phyloP scores from a whole-genome alignment of 2,888 invertebrate species.

The Megalurothrips usitatus region DNA sequence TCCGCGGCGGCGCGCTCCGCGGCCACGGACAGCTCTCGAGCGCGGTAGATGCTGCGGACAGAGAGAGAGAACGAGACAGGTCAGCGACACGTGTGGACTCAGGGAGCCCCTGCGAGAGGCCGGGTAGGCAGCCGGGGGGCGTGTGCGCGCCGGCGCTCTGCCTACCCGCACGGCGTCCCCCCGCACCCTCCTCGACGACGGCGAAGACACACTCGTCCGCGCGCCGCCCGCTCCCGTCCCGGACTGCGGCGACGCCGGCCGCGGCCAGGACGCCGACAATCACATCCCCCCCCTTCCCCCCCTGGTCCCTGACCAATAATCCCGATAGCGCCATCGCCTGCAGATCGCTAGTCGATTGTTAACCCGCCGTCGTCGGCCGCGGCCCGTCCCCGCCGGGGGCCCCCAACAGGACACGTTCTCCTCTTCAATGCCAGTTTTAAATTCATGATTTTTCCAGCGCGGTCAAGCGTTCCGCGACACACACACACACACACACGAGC shows the following conservation, averaged over 20 bases:
- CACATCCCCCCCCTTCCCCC: too few species aligned
- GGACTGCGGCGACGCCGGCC: slow-evolving; percentile 30
- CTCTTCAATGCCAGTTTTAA: too few species aligned
- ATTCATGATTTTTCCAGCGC: too few species aligned
- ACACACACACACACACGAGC: too few species aligned
- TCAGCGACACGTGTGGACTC: background rate
- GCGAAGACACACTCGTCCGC: background rate
- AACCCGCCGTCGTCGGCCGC: too few species aligned
- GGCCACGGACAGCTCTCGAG: background rate
- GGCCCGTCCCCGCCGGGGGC: too few species aligned
- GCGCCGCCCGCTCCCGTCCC: slow-evolving; percentile 34
- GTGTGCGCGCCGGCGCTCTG: slow-evolving; percentile 35
- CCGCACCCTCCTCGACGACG: slow-evolving; percentile 30
- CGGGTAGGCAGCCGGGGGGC: slow-evolving; percentile 37
- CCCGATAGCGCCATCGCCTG: too few species aligned
- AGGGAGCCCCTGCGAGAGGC: slow-evolving; percentile 35
- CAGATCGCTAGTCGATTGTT: too few species aligned
- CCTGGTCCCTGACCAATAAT: too few species aligned
- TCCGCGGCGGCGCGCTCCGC: background rate
- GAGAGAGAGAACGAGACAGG: background rate
- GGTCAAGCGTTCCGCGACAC: too few species aligned
- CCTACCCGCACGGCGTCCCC: slow-evolving; percentile 37
- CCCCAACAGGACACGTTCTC: too few species aligned
- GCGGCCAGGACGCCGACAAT: slow-evolving; percentile 19
- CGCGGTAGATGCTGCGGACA: slow-evolving; percentile 7